Evolutionary conservation across 2,888 invertebrate genomes (phyloP).

Genomic region (Miltochrista miniata): DNA sequence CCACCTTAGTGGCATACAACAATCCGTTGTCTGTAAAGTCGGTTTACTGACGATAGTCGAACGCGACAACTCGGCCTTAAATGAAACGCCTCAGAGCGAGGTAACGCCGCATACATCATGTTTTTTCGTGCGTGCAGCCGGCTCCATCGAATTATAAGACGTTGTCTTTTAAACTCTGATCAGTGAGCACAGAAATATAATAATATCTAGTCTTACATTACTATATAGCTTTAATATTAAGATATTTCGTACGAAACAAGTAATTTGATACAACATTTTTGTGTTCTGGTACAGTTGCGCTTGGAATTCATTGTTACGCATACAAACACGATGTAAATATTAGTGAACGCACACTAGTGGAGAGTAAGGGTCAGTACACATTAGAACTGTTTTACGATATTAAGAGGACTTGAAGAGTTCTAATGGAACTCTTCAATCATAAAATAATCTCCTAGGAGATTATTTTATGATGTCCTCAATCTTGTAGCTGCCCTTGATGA

Average conservation of each 20-base stretch:
- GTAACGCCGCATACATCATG: no score
- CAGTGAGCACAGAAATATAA: neutral
- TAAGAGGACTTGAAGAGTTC: no score
- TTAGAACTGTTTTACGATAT: neutral
- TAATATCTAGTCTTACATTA: slow-evolving; percentile 15
- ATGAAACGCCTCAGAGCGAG: no score
- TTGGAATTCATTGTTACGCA: slow-evolving; percentile 35
- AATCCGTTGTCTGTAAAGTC: no score
- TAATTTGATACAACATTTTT: slow-evolving; percentile 44
- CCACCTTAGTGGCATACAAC: no score
- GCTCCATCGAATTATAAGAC: no score
- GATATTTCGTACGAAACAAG: slow-evolving; percentile 39
- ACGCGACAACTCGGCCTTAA: no score
- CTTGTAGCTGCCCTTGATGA: neutral
- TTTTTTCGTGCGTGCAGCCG: no score
- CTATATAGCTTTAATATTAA: slow-evolving; percentile 3
- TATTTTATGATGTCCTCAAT: no score
- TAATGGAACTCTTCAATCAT: no score
- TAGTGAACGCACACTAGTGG: slow-evolving; percentile 18
- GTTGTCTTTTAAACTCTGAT: slow-evolving; percentile 18
- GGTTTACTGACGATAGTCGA: no score
- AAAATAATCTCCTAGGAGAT: no score
- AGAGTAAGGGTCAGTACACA: slow-evolving; percentile 12
- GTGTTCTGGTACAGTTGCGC: slow-evolving; percentile 49
- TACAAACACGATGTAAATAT: slow-evolving; percentile 10